Conservation (phyloP, 2,113 vertebrate genomes). For the Vulpes lagopus region DNA sequence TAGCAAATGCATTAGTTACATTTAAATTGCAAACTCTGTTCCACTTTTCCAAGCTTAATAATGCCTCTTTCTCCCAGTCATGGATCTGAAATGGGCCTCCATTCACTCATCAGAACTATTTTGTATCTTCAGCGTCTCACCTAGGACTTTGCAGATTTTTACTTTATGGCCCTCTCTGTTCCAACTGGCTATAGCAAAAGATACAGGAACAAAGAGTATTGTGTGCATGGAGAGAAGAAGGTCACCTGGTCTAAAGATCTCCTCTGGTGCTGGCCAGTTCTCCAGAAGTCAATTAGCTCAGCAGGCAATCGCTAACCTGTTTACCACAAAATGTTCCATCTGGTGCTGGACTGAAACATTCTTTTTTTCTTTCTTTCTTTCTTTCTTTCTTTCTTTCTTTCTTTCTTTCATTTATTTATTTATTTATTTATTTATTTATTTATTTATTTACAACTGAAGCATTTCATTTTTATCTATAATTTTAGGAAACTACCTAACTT, state of each 20-base stretch:
- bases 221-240: not conserved
- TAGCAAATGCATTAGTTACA: constrained; percentile 56
- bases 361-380: not conserved
- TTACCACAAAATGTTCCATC: constrained; percentile 36
- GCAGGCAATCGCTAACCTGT: constrained; percentile 29
- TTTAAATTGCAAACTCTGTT: constrained; percentile 46
- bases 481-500: not conserved
- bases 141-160: not conserved
- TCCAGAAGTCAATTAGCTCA: not conserved
- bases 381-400: no score
- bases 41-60: constrained; percentile 19
- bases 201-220: not conserved
- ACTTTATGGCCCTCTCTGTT: not conserved
- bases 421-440: constrained; percentile 2
- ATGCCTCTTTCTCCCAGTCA: constrained; percentile 36
- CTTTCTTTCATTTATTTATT: no score
- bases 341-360: not conserved
- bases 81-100: constrained; percentile 56
- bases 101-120: constrained; percentile 50
- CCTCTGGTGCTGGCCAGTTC: not conserved
- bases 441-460: constrained; percentile 30
- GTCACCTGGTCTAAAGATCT: not conserved
- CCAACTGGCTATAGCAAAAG: not conserved
- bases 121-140: not conserved
- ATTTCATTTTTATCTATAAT: constrained; percentile 54